These are phyloP conservation scores for Chionis minor DNA, from an alignment of 2,113 vertebrate genomes.

Conservation along the genomic window DNA sequence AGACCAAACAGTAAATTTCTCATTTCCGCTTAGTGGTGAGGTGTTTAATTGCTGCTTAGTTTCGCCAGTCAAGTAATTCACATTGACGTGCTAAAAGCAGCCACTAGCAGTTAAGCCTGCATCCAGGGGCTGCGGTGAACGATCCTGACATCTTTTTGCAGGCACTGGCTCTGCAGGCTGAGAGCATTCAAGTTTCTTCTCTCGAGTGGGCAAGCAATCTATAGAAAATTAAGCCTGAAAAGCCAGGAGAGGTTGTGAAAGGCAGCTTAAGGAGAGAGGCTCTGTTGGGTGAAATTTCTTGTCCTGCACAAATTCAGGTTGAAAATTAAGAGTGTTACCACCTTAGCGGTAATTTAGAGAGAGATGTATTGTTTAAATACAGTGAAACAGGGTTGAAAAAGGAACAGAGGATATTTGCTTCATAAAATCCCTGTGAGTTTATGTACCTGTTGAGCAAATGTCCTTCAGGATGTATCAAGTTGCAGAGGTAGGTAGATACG, in stretches of 20 bases:
- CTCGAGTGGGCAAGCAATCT: constrained; percentile 84
- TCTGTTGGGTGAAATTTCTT: not conserved
- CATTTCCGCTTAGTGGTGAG: constrained; percentile 76
- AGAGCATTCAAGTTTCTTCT: constrained; percentile 78
- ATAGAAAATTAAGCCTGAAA: constrained; percentile 85
- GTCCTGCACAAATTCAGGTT: not conserved
- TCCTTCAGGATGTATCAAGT: not conserved
- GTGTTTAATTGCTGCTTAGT: constrained; percentile 83
- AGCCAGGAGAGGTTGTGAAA: constrained; percentile 35
- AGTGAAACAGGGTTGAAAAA: not conserved
- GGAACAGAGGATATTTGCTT: not conserved
- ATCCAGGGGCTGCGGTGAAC: constrained; percentile 66
- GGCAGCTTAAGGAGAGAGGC: not conserved
- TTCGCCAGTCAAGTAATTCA: constrained; percentile 80
- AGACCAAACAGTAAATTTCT: constrained; percentile 80
- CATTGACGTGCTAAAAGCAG: constrained; percentile 77
- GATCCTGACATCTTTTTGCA: constrained; percentile 76
- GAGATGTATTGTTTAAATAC: not conserved
- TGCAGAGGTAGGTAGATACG: not conserved
- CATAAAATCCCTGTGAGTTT: not conserved
- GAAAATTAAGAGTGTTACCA: constrained; percentile 11
- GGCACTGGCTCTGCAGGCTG: constrained; percentile 59
- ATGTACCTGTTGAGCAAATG: fast-evolving
- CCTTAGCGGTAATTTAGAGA: not conserved
- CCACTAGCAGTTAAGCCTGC: constrained; percentile 73